These are phyloP conservation scores for Rhyacophila brunnea DNA, from an alignment of 1,140 invertebrate species.

Conservation along the genomic window DNA sequence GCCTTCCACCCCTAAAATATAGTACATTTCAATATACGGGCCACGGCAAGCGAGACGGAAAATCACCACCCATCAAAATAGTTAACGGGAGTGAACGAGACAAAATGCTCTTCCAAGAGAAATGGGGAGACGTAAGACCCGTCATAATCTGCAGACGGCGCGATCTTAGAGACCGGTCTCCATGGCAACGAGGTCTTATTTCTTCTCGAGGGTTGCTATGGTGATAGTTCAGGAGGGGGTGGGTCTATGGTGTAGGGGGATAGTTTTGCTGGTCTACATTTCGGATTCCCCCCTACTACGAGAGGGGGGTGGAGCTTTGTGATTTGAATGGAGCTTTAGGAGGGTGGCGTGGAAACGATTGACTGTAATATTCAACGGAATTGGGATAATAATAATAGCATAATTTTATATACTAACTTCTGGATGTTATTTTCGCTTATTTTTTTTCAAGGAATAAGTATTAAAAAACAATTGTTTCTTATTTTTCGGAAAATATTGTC, in stretches of 20 bases:
- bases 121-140: constrained; percentile 4
- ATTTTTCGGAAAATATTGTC: too few relatives aligned
- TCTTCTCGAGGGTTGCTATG: constrained; percentile 33
- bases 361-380: constrained; percentile 26
- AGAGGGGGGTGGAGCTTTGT: background rate
- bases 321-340: background rate
- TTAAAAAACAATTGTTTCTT: too few relatives aligned
- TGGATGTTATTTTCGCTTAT: too few relatives aligned
- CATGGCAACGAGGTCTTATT: constrained; percentile 36
- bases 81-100: constrained; percentile 9
- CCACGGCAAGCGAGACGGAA: constrained; percentile 1
- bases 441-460: too few relatives aligned
- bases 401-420: too few relatives aligned
- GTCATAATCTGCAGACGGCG: constrained; percentile 35
- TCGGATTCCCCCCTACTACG: background rate
- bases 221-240: constrained; percentile 9
- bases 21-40: constrained; percentile 10
- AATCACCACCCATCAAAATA: background rate
- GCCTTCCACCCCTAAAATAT: background rate
- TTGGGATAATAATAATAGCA: too few relatives aligned
- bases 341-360: constrained; percentile 7
- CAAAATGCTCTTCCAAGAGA: background rate
- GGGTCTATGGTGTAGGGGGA: constrained; percentile 2
- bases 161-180: constrained; percentile 33
- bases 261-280: constrained; percentile 8